Percentiles rank a stretch among this genome's conserved stretches.
Conservation (phyloP, 2,888 invertebrate genomes). For the Fragum sueziense region DNA sequence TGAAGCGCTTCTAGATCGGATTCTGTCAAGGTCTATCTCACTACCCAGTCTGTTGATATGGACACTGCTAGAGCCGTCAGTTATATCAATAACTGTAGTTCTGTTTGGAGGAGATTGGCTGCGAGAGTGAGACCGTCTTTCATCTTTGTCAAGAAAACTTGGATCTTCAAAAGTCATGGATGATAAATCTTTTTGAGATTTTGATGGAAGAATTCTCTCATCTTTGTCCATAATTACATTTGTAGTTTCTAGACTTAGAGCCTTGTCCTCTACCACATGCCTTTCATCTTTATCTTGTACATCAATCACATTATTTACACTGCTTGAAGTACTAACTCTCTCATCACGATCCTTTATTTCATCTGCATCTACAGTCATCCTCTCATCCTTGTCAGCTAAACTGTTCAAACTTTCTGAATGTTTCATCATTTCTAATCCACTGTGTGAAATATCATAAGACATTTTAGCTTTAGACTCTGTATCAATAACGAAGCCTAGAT, state of each 20-base stretch:
- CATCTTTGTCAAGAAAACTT: slow-evolving; percentile 24
- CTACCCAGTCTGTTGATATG: background rate
- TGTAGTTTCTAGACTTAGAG: background rate
- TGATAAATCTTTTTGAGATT: background rate
- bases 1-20: slow-evolving; percentile 9
- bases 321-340: background rate
- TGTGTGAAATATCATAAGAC: background rate
- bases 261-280: background rate
- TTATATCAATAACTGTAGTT: slow-evolving; percentile 5
- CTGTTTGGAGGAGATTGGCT: slow-evolving; percentile 42
- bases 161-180: background rate
- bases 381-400: slow-evolving; percentile 1
- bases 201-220: background rate
- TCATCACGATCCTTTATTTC: background rate
- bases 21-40: background rate
- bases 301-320: background rate
- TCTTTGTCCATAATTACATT: slow-evolving; percentile 13
- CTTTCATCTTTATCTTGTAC: slow-evolving; percentile 5
- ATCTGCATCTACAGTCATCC: background rate
- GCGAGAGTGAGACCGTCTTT: slow-evolving; percentile 28
- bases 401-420: background rate
- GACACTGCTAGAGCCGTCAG: background rate
- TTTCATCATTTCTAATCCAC: background rate
- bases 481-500: background rate
- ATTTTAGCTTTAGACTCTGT: background rate